Evolutionary conservation across 1,140 invertebrate species (phyloP).

Genomic region (Palaemon carinicauda): DNA sequence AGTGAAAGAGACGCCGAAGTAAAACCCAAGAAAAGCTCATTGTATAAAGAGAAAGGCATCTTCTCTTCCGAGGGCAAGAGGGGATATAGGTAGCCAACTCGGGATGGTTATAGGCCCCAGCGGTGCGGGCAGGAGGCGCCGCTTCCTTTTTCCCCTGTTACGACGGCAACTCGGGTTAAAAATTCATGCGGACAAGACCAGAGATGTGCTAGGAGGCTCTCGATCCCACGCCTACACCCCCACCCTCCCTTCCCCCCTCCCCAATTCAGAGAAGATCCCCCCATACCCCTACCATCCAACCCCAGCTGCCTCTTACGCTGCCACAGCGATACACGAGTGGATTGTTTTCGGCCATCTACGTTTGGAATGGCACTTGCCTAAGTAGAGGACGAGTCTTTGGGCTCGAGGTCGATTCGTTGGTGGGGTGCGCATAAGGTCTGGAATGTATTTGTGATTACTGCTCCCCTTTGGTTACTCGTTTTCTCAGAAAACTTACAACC

Average conservation of each 20-base stretch:
- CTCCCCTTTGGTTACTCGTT: too few relatives aligned
- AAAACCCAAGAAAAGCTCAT: background rate
- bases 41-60: background rate
- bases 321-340: background rate
- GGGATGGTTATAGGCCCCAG: slow-evolving; percentile 25
- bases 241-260: background rate
- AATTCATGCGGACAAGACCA: slow-evolving; percentile 31
- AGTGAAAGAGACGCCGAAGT: background rate
- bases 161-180: slow-evolving; percentile 47
- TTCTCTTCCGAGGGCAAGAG: background rate
- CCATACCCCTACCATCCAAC: too few relatives aligned
- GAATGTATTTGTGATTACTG: background rate
- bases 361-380: background rate
- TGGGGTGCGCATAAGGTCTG: background rate
- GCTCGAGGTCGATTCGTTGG: background rate
- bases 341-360: background rate
- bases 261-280: background rate
- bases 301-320: background rate
- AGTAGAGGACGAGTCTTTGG: background rate
- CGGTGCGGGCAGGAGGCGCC: background rate
- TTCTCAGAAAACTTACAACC: too few relatives aligned
- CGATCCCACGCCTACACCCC: background rate
- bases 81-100: too few relatives aligned
- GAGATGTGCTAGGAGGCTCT: background rate
- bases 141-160: slow-evolving; percentile 25